Evolutionary conservation across 2,888 invertebrate species (phyloP).

Genomic region (Pollenia amentaria): DNA sequence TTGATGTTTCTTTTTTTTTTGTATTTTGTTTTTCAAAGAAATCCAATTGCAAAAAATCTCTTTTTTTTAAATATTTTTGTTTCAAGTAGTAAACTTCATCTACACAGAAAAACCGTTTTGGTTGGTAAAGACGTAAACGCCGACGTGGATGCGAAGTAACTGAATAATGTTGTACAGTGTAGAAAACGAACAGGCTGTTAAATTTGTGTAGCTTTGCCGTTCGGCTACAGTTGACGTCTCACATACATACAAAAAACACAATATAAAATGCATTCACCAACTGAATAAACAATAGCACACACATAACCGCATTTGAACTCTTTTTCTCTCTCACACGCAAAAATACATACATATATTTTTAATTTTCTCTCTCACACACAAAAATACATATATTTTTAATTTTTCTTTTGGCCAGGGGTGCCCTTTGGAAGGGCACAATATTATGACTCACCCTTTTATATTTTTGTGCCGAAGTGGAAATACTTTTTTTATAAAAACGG

Average conservation of each 20-base stretch:
- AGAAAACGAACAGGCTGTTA: slow-evolving; percentile 64
- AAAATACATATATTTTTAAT: slow-evolving; percentile 13
- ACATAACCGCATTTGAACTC: slow-evolving; percentile 14
- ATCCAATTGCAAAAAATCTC: slow-evolving; percentile 69
- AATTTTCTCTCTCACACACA: background rate
- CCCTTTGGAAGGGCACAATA: background rate
- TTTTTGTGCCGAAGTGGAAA: background rate
- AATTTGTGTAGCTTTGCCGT: slow-evolving; percentile 72
- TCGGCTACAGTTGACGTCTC: slow-evolving; percentile 74
- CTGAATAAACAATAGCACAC: slow-evolving; percentile 6
- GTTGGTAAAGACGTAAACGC: slow-evolving; percentile 70
- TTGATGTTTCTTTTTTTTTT: slow-evolving; percentile 44
- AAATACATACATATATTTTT: slow-evolving; percentile 11
- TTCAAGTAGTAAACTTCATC: slow-evolving; percentile 67
- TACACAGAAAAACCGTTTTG: slow-evolving; percentile 60
- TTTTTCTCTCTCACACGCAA: slow-evolving; percentile 6
- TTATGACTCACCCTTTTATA: background rate
- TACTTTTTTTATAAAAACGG: too few species aligned
- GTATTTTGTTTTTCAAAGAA: slow-evolving; percentile 56
- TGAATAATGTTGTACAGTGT: slow-evolving; percentile 60
- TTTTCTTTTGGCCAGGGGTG: slow-evolving; percentile 11
- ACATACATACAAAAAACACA: slow-evolving; percentile 35
- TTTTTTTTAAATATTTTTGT: slow-evolving; percentile 56
- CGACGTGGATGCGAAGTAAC: slow-evolving; percentile 73
- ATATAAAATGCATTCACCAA: slow-evolving; percentile 48